These are phyloP conservation scores for Phenganax marumi DNA, from an alignment of 92 coral and sea anemone species.

Conservation along the genomic window DNA sequence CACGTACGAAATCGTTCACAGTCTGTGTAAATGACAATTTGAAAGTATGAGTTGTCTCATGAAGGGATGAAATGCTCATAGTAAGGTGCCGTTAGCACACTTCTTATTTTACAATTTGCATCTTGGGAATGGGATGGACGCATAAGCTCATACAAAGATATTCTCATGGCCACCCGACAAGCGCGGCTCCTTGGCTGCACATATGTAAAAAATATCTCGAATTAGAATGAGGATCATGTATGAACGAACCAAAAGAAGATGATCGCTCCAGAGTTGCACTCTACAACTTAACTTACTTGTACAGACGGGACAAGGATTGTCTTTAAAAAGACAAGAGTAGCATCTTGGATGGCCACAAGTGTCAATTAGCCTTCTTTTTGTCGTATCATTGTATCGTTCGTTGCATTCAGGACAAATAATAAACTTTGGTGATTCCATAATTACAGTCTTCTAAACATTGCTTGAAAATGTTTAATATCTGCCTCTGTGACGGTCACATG, in stretches of 20 bases:
- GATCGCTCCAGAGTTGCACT: not conserved
- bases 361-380: conserved; percentile 81
- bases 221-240: not conserved
- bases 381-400: conserved; percentile 84
- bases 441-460: not conserved
- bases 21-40: no score
- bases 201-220: not conserved
- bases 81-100: no score
- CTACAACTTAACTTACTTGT: conserved; percentile 64
- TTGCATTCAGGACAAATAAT: conserved; percentile 97
- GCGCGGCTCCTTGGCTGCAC: not conserved
- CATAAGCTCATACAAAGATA: no score
- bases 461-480: not conserved
- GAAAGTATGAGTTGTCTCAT: no score
- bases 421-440: conserved; percentile 77
- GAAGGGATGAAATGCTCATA: no score
- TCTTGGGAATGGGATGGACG: no score
- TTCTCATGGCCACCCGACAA: no score
- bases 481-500: not conserved
- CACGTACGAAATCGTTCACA: no score
- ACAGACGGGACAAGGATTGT: conserved; percentile 93
- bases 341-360: conserved; percentile 98
- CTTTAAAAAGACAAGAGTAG: conserved; percentile 85
- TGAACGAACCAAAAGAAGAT: not conserved
- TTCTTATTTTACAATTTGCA: no score